Evolutionary conservation across 2,888 invertebrate species (phyloP), one percentile per base, ranked within the genome.

Genomic region (Volucella inflata): DNA sequence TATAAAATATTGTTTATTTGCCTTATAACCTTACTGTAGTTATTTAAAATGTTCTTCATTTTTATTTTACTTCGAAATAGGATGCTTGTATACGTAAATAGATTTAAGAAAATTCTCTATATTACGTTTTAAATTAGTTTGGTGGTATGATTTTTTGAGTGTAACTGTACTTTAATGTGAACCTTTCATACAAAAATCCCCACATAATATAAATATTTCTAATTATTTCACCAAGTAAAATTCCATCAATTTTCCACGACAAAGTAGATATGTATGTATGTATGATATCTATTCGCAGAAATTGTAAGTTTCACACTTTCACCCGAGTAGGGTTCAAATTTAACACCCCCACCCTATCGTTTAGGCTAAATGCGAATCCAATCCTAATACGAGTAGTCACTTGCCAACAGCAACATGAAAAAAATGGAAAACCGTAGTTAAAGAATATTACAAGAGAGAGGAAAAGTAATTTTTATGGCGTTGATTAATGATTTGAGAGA

Each of bases 401-500:
- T 68, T 30, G 30, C 50, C 50, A 42, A 68, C 48, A 62, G 17
- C 60, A 78, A 44, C 53, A 83, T 16, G 46, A 78, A 83, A 74
- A 67, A 40, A 59, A 42, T 51, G 55, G 17, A 60, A 40, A 74
- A 83, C 46, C 64, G 30, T 76, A 53, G 83, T 48, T 64, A 68
- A 79, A 68, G 55, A 79, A 57, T 78, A 62, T 77, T 59, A 62
- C 65, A 67, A 72, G 57, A 48, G 51, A 74, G 46, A 81, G 70
- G 51, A 70, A 78, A 82, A 87, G 82, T 74, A 87, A 87, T 87
- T 87, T 87, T 82, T 78, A 87, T 87, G 87, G 82, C 87, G 87
- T 87, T 87, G 87, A 87, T 87, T 87, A 87, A 87, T 87, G 87
- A 87, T 87, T 87, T 65, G 62, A 42, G 82, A 87, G 87, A 87